Percentiles rank a stretch among this genome's conserved stretches.
These are phyloP conservation scores for Bombus superbus DNA, from an alignment of 1,140 invertebrate genomes.

Conservation along the genomic window DNA sequence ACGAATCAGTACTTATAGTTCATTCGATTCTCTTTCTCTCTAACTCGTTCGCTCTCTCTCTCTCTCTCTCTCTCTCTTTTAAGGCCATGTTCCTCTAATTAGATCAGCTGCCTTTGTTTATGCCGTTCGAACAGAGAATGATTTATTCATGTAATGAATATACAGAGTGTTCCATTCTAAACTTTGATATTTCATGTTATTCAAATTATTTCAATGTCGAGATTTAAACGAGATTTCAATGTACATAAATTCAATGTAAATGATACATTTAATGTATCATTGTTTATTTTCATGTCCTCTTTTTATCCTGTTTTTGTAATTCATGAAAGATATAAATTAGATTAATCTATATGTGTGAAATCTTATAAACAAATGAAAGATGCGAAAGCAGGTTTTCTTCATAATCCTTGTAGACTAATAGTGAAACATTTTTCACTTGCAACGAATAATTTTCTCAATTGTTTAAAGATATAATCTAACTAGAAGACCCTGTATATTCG, in stretches of 20 bases:
- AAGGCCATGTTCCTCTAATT: conserved; percentile 57
- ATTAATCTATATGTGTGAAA: neutral
- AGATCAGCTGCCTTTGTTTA: conserved; percentile 30
- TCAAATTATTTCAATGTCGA: neutral
- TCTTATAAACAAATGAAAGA: neutral
- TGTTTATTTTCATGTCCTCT: neutral
- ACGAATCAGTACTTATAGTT: conserved; percentile 63
- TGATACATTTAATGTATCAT: no score
- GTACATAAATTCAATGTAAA: no score
- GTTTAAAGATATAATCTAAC: neutral
- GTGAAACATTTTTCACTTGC: neutral
- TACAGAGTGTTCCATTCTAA: neutral
- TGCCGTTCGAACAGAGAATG: neutral
- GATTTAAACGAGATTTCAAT: neutral
- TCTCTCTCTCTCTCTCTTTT: conserved; percentile 34
- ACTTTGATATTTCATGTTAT: no score
- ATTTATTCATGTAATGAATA: neutral
- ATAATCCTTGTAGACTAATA: neutral
- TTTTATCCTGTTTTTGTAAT: neutral
- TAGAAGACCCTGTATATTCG: neutral
- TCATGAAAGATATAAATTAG: neutral
- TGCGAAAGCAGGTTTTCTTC: neutral
- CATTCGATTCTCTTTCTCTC: conserved; percentile 28
- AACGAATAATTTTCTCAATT: no score
- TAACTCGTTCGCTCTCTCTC: neutral